phyloP scores from a whole-genome alignment of 2,888 invertebrate species.

The Pachymerium ferrugineum region DNA sequence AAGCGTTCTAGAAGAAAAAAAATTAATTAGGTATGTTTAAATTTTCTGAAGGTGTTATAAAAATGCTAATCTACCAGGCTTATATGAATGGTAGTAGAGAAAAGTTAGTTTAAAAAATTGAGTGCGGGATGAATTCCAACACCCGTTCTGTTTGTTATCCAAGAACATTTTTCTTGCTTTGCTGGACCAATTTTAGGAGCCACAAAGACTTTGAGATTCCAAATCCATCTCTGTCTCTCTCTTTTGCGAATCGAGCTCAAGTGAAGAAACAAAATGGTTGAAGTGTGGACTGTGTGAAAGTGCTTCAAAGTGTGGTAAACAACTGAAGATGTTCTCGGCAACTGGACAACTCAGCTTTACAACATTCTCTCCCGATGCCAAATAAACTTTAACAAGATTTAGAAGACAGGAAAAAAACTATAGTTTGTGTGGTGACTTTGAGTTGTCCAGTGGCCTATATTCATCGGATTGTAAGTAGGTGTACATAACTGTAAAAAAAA shows the following conservation, averaged over 20 bases:
- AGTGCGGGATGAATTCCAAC: conserved; percentile 11
- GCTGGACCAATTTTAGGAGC: conserved; percentile 29
- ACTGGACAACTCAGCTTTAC: conserved; percentile 1
- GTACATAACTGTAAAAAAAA: conserved; percentile 20
- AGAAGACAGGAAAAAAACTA: background rate
- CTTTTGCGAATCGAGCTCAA: conserved; percentile 6
- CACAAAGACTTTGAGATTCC: conserved; percentile 31
- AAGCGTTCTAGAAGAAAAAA: background rate
- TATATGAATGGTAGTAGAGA: conserved; percentile 7
- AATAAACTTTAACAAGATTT: conserved; percentile 9
- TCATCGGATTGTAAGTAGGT: conserved; percentile 21
- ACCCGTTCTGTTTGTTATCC: conserved; percentile 21
- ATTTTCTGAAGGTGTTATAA: conserved; percentile 18
- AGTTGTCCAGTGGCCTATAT: background rate
- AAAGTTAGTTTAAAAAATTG: background rate
- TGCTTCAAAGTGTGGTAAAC: background rate
- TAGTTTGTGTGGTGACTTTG: background rate
- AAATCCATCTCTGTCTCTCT: background rate
- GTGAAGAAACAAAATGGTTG: conserved; percentile 15
- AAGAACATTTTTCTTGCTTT: conserved; percentile 25
- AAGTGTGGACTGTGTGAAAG: conserved; percentile 1
- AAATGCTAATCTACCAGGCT: conserved; percentile 21
- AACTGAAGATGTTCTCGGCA: background rate
- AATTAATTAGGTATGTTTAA: conserved; percentile 11
- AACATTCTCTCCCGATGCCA: conserved; percentile 7